phyloP scores from a whole-genome alignment of 2,797 vertebrate species.

The Galago senegalensis region DNA sequence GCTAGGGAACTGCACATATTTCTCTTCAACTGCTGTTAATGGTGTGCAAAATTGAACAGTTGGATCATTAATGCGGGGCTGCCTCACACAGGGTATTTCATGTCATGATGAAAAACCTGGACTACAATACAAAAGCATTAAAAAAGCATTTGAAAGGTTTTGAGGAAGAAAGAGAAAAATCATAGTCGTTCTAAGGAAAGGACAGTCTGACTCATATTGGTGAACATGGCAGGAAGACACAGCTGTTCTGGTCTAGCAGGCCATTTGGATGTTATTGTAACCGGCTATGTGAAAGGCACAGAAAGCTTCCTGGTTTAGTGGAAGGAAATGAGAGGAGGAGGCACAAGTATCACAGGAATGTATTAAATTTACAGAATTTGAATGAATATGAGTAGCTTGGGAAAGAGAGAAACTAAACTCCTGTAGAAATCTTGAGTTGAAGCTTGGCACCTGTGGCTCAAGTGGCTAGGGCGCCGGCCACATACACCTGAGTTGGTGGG shows the following conservation, averaged over 20 bases:
- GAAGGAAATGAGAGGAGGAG: not conserved
- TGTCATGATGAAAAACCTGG: not conserved
- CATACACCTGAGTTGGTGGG: too few species aligned
- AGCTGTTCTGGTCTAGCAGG: not conserved
- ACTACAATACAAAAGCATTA: not conserved
- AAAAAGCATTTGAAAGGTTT: not conserved
- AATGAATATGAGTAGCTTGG: not conserved
- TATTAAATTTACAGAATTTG: not conserved
- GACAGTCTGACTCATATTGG: not conserved
- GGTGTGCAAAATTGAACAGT: not conserved
- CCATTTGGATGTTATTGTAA: not conserved
- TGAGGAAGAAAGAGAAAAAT: constrained; percentile 22
- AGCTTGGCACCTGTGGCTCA: too few species aligned
- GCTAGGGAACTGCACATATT: not conserved
- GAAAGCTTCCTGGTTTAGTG: not conserved
- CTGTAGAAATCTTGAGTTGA: not conserved
- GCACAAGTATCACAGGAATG: not conserved
- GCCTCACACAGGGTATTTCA: not conserved
- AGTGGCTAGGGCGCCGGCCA: too few species aligned
- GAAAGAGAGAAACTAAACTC: not conserved
- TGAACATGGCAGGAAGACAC: not conserved
- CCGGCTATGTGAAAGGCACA: not conserved
- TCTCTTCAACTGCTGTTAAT: not conserved
- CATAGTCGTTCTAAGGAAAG: not conserved
- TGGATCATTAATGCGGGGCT: not conserved